Percentiles rank a stretch among this genome's conserved stretches.
These are phyloP conservation scores for Drosophila mettleri DNA, from an alignment of 2,888 invertebrate genomes.

Conservation along the genomic window DNA sequence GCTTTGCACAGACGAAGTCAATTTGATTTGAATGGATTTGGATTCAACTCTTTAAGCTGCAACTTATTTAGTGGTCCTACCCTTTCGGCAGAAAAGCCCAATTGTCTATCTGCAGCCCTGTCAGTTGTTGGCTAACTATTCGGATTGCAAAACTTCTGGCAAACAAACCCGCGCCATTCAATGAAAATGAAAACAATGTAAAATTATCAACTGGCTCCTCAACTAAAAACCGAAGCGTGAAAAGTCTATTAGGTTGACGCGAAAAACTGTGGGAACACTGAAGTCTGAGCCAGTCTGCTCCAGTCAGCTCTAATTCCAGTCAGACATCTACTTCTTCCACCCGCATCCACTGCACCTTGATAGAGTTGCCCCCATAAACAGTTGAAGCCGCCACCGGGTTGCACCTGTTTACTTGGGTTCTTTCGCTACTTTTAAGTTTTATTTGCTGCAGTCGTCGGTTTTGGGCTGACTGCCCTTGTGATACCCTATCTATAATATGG, in stretches of 20 bases:
- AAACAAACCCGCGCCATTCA: conserved; percentile 53
- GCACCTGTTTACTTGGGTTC: conserved; percentile 60
- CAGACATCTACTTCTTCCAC: background rate
- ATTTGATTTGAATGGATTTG: conserved; percentile 29
- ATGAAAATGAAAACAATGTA: conserved; percentile 9
- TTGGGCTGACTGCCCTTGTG: conserved; percentile 35
- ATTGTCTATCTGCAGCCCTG: conserved; percentile 29
- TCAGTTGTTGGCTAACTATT: conserved; percentile 45
- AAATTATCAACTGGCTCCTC: conserved; percentile 73
- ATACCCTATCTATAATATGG: conserved; percentile 29
- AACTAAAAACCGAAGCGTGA: conserved; percentile 79
- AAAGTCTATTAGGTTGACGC: conserved; percentile 76
- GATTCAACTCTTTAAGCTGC: conserved; percentile 44
- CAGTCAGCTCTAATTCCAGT: conserved; percentile 9
- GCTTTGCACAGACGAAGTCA: conserved; percentile 24
- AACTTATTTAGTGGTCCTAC: conserved; percentile 11
- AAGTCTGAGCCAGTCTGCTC: conserved; percentile 72
- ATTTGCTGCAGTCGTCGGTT: conserved; percentile 45
- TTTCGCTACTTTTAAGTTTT: conserved; percentile 53
- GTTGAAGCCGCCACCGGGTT: conserved; percentile 51
- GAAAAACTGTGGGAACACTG: conserved; percentile 74
- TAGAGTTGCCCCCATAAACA: background rate
- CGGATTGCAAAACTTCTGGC: conserved; percentile 71
- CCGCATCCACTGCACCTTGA: background rate
- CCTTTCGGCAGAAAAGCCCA: conserved; percentile 3